Percentiles rank a stretch among this genome's conserved stretches.
Evolutionary conservation across 2,113 vertebrate genomes (phyloP).

Genomic region (Reinhardtius hippoglossoides): DNA sequence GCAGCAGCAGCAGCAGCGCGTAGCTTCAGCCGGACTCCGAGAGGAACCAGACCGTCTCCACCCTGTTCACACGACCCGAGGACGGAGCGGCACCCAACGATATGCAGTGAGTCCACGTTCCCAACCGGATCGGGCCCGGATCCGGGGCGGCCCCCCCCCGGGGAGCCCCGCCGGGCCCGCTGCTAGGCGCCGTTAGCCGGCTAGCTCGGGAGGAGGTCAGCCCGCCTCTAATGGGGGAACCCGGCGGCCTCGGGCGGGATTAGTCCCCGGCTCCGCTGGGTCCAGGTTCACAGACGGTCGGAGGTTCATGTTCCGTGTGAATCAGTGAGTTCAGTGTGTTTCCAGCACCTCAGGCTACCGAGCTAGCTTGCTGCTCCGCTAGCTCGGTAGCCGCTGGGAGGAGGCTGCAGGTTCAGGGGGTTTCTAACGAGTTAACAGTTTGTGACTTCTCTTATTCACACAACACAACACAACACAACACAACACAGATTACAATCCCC

Average conservation of each 20-base stretch:
- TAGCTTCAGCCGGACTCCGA: constrained; percentile 9
- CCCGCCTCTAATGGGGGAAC: not conserved
- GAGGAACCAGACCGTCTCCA: not conserved
- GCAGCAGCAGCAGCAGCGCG: not conserved
- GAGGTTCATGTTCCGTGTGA: no score
- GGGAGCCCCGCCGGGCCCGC: constrained; percentile 17
- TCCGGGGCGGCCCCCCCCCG: constrained; percentile 39
- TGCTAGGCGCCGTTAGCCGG: constrained; percentile 42
- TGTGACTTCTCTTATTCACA: no score
- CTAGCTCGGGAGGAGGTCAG: constrained; percentile 28
- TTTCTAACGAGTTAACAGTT: no score
- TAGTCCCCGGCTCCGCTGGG: not conserved
- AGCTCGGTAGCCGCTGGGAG: not conserved
- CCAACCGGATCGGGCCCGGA: fast-evolving
- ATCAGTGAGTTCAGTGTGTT: not conserved
- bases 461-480: no score
- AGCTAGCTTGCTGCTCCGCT: not conserved
- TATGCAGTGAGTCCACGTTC: constrained; percentile 77
- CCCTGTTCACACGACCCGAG: not conserved
- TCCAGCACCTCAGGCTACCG: not conserved
- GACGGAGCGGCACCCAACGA: constrained; percentile 25
- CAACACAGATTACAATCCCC: no score
- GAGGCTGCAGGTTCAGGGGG: no score
- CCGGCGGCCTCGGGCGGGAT: not conserved
- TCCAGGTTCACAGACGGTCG: not conserved